Base-by-base conservation (phyloP, 2,797 vertebrate species). In the Darevskia mixta region DNA sequence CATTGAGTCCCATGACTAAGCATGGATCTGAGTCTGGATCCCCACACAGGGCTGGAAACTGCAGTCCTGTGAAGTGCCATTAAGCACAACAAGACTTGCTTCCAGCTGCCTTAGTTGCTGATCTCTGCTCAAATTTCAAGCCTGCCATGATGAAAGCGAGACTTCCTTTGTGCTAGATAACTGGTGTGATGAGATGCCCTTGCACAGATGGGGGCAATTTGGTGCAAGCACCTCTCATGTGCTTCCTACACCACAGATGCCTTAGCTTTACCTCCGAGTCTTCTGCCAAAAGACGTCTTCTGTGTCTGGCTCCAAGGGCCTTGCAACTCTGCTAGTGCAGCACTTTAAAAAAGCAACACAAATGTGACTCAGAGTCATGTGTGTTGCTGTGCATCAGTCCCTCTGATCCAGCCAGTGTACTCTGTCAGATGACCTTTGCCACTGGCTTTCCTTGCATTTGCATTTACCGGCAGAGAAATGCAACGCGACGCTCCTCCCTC, bases 341-440 rank as follows among this genome's bases (percentile, higher is more conserved):
- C 77, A 4, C 83, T 41, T 69, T 35, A 75, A 27, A 64, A 25
- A 8, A 5, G 29, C 27, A 27, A 81, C 5, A 8, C 3, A 27
- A 32, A 13, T 23, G 69, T 81, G 86, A 81, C 78, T 87, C 69
- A 73, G 77, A 79, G 43, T n/a, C 55, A 32, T 29, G 79, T 38
- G 49, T 73, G 49, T 61, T 27, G 49, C 86, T 73, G 86, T 64
- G 67, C 86, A 41, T 81, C 67, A 43, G 32, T 55, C 35, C 78
- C 20, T 35, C 64, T 25, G 61, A 79, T 79, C 64, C 61, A 86
- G 77, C 32, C 77, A 55, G 85, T 43, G 45, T 20, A 17, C 71
- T 41, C 49, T 81, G 79, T 87, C 79, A 75, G n/a, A 61, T 43
- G 86, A 87, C 86, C 86, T 87, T 87, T 79, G 85, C 66, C 66